Percentiles rank a stretch among this genome's conserved stretches.
phyloP scores from a whole-genome alignment of 2,888 invertebrate genomes.

The Agriopis marginaria region DNA sequence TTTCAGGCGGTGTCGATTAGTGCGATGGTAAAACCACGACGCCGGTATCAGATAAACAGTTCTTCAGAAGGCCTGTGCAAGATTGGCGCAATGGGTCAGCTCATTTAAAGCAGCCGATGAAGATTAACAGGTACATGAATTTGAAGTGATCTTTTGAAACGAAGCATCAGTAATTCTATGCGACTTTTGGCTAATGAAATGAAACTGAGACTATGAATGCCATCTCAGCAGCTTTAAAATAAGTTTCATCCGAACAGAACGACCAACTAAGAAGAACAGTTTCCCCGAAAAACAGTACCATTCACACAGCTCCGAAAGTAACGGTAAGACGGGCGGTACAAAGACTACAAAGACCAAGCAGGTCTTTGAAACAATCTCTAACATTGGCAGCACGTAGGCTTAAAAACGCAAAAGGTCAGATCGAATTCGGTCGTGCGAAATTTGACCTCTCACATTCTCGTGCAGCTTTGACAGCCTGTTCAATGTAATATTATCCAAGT shows the following conservation, averaged over 20 bases:
- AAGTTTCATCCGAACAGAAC: not conserved
- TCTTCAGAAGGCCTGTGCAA: too few relatives aligned
- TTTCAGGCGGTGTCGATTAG: too few relatives aligned
- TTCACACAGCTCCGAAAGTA: not conserved
- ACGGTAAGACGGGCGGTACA: not conserved
- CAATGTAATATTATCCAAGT: conserved; percentile 8
- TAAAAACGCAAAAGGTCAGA: conserved; percentile 32
- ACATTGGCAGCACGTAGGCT: conserved; percentile 4
- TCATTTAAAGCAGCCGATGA: too few relatives aligned
- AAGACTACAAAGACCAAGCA: not conserved
- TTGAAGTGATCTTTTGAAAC: not conserved
- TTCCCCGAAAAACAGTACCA: not conserved
- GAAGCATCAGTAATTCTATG: not conserved
- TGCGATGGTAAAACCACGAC: too few relatives aligned
- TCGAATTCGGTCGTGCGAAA: conserved; percentile 21
- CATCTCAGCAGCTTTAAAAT: too few relatives aligned
- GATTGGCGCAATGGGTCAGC: too few relatives aligned
- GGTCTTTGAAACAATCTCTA: not conserved
- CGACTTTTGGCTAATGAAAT: not conserved
- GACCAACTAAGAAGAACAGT: not conserved
- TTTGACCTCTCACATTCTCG: conserved; percentile 28
- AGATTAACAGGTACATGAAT: too few relatives aligned
- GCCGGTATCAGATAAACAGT: too few relatives aligned
- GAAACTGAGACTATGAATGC: not conserved
- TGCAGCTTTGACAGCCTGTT: conserved; percentile 9